Evolutionary conservation across 1,140 invertebrate species (phyloP).

Genomic region (Drosophila ambigua): DNA sequence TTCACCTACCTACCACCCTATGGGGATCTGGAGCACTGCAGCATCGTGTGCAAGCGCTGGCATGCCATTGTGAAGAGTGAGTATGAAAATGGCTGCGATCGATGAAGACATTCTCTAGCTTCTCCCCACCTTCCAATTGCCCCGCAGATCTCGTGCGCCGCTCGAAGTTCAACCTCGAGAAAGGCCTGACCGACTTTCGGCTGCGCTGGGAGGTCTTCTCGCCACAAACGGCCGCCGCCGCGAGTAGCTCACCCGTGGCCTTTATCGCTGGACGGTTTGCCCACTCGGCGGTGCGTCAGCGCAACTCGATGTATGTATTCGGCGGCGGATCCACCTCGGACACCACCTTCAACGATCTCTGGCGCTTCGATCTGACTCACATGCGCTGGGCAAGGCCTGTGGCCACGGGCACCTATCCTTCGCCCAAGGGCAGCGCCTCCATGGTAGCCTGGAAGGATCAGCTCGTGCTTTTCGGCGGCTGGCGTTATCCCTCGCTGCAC

Average conservation of each 20-base stretch:
- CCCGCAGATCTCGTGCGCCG: slow-evolving; percentile 74
- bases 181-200: slow-evolving; percentile 73
- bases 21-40: slow-evolving; percentile 93
- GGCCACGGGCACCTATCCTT: slow-evolving; percentile 94
- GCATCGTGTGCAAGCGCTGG: slow-evolving; percentile 94
- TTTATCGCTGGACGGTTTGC: slow-evolving; percentile 95
- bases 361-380: slow-evolving; percentile 94
- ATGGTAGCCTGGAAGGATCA: slow-evolving; percentile 93
- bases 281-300: slow-evolving; percentile 93
- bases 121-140: not conserved
- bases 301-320: slow-evolving; percentile 96
- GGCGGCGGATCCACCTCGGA: slow-evolving; percentile 97
- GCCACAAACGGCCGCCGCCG: slow-evolving; percentile 52
- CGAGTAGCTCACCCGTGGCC: slow-evolving; percentile 73
- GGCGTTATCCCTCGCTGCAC: slow-evolving; percentile 96
- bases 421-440: slow-evolving; percentile 97
- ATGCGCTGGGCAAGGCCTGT: slow-evolving; percentile 92
- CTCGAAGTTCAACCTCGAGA: slow-evolving; percentile 73
- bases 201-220: slow-evolving; percentile 76
- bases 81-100: slow-evolving; percentile 40
- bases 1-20: slow-evolving; percentile 95
- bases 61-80: slow-evolving; percentile 91
- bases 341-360: slow-evolving; percentile 98
- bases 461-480: slow-evolving; percentile 96
- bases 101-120: not conserved